Percentiles rank a stretch among this genome's conserved stretches.
These are phyloP conservation scores for Rhamnusium bicolor DNA, from an alignment of 2,888 invertebrate genomes.

Conservation along the genomic window DNA sequence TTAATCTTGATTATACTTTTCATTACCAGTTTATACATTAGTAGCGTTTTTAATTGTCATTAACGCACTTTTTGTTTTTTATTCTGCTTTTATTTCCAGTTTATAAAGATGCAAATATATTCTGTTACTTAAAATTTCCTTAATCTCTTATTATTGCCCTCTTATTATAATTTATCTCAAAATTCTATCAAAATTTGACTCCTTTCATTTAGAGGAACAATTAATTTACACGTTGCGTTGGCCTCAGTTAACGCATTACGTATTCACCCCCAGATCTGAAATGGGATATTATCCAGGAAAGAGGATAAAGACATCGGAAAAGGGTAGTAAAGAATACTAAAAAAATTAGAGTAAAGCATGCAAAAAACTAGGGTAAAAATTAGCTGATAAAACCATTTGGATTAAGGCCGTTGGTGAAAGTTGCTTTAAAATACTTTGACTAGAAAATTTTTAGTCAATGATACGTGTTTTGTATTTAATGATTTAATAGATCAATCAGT, in stretches of 20 bases:
- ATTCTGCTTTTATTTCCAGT: background rate
- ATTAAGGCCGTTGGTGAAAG: background rate
- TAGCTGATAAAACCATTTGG: conserved; percentile 8
- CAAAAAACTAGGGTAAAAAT: conserved; percentile 11
- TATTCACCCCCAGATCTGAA: conserved; percentile 33
- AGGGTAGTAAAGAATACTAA: conserved; percentile 11
- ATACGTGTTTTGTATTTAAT: no score
- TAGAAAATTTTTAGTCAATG: background rate
- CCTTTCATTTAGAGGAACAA: background rate
- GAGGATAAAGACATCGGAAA: background rate
- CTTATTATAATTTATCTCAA: background rate
- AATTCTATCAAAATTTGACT: background rate
- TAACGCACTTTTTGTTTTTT: background rate
- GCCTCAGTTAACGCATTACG: conserved; percentile 1
- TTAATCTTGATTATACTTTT: background rate
- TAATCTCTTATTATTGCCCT: background rate
- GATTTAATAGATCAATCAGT: no score
- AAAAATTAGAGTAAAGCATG: conserved; percentile 20
- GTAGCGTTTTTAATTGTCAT: background rate
- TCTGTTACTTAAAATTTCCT: background rate
- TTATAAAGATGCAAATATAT: background rate
- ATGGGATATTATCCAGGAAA: background rate
- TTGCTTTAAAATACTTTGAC: background rate
- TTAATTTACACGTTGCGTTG: background rate
- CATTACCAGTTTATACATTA: background rate